Evolutionary conservation across 2,888 invertebrate genomes (phyloP), one percentile per base, ranked within the genome.

Genomic region (Dichetophora obliterata): DNA sequence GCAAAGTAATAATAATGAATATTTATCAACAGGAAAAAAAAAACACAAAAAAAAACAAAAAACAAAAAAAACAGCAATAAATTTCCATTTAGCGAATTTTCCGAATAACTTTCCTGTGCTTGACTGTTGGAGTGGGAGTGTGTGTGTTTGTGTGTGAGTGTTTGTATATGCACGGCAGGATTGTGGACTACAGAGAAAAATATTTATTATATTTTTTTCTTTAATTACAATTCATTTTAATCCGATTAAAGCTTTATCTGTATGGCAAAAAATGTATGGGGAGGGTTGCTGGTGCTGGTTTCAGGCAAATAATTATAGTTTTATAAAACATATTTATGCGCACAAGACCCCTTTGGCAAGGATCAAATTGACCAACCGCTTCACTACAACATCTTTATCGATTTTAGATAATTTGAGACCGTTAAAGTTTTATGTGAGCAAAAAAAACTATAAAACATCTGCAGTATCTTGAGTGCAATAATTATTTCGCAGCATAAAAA

Each of bases 161-260:
- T 43, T 6, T 22, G n/a, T 57, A 19, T 72, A 24, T 52, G 52
- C 4, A 43, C 43, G 11, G 37, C n/a, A 54, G 50, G 54, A 54
- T 70, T 31, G 34, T 37, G 22, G 34, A 73, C 65, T 65, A 52
- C 52, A 65, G 73, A 73, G 73, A 24, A 63, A 63, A 73, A 73
- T 50, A 73, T 73, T 65, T 73, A 6, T 37, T 37, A 1, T 37
- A 1, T 37, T 37, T 37, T 37, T 37, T 6, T 73, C 65, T 63
- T 73, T 73, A 73, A 73, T 73, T 73, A 73, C 73, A 73, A 52
- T 63, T 73, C 31, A 52, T 34, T 27, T 73, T 65, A 73, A 63
- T 73, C 63, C 73, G 63, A 63, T 73, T 72, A 59, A 19, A 19
- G 61, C 59, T 43, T 57, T 57, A 34, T 50, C 66, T 66, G 34